These are phyloP conservation scores for Ochlodes sylvanus DNA, from an alignment of 2,888 invertebrate genomes.

Conservation along the genomic window DNA sequence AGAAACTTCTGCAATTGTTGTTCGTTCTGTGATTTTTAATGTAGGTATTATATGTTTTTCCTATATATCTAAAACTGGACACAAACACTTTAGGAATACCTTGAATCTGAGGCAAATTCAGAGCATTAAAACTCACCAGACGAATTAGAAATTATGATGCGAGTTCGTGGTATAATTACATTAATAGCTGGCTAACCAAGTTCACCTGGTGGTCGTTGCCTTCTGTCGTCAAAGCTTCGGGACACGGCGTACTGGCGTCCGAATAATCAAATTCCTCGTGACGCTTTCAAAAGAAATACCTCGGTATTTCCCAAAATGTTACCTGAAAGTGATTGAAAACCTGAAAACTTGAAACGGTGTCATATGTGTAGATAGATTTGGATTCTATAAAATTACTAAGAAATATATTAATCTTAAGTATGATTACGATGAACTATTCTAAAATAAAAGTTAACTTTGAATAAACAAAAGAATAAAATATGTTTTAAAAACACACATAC, in stretches of 20 bases:
- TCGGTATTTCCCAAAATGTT: constrained; percentile 7
- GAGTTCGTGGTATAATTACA: too few relatives aligned
- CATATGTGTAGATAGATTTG: background rate
- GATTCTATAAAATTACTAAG: too few relatives aligned
- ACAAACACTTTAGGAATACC: background rate
- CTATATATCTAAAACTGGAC: background rate
- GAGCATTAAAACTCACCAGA: background rate
- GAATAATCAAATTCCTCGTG: constrained; percentile 19
- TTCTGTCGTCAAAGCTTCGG: constrained; percentile 4
- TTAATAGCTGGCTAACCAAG: too few relatives aligned
- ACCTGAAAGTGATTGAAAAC: background rate
- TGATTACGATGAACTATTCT: too few relatives aligned
- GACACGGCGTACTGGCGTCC: background rate
- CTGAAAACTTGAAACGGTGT: background rate
- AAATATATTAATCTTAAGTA: too few relatives aligned
- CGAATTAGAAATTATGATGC: too few relatives aligned
- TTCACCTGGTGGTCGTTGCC: constrained; percentile 6
- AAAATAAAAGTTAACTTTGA: too few relatives aligned
- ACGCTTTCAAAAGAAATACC: constrained; percentile 10
- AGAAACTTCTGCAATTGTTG: constrained; percentile 10
- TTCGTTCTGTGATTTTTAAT: background rate
- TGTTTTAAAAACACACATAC: too few relatives aligned
- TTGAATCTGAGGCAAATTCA: background rate
- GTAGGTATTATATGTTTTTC: background rate
- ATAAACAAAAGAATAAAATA: too few relatives aligned